Evolutionary conservation across 2,113 vertebrate species (phyloP), one percentile per base, ranked within the genome.

Genomic region (Lagenorhynchus albirostris): DNA sequence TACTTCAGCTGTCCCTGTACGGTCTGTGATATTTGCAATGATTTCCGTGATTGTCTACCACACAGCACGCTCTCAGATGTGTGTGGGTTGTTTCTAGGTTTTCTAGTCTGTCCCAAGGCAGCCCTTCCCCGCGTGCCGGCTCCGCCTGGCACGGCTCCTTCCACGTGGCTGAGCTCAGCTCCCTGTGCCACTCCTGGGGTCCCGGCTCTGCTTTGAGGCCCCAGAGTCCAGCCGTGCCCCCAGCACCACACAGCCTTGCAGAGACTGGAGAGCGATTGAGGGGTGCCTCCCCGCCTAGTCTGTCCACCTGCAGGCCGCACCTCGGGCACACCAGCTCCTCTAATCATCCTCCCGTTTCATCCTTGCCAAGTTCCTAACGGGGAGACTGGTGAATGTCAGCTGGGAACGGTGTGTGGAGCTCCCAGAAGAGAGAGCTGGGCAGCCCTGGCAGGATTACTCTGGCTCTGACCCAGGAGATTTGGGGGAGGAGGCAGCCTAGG

Each of bases 381-480:
- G 63, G 33, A 29, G 14, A 29, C 18, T 14, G 36, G 60, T 13
- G 25, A 67, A 62, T 68, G 73, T 70, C 71, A 80, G 38, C 62
- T 55, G 88, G 77, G 26, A 63, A 80, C 38, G 70, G 70, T 38
- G 7, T 3, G 2, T 60, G 82, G 82, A 85, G 89, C 50, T 80
- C 89, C 58, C 29, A 21, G 71, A 38, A 87, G 53, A 68, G n/a
- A 92, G 63, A 63, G 50, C 3, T 5, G 13, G 74, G 81, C 91
- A 76, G 82, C 58, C 33, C 86, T 70, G 63, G 74, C 53, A 88
- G 92, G 89, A 96, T 96, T 84, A 91, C 21, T 83, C 71, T 92
- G 95, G 89, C 55, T 55, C 33, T 60, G 94, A 85, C 65, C 89
- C 87, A 80, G 97, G 95, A 95, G 95, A 95, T 95, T 87, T 96